Conservation (phyloP, 2,888 invertebrate genomes). For the Athripsodes cinereus region DNA sequence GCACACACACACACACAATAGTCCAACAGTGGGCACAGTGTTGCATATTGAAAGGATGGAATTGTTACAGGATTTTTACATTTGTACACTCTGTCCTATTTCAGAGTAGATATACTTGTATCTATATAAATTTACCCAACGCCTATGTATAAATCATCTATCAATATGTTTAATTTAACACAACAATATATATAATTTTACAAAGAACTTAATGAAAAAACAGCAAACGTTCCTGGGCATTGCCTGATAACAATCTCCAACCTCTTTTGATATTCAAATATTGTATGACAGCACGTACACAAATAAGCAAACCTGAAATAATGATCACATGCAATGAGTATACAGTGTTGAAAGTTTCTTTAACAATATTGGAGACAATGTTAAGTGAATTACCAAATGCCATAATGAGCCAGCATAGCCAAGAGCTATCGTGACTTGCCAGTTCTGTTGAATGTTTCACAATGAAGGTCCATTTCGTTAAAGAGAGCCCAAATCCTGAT, state of each 20-base stretch:
- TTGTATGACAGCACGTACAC: slow-evolving; percentile 79
- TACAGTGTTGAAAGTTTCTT: neutral
- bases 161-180: no score
- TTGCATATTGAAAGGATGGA: no score
- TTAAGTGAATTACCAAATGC: slow-evolving; percentile 65
- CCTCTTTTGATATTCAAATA: slow-evolving; percentile 85
- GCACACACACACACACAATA: no score
- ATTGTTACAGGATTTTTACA: no score
- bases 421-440: slow-evolving; percentile 80
- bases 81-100: no score
- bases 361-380: neutral
- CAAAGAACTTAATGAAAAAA: slow-evolving; percentile 65
- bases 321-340: neutral
- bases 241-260: slow-evolving; percentile 79
- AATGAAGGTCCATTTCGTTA: slow-evolving; percentile 93
- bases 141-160: no score
- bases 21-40: no score
- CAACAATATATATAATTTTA: neutral
- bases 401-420: slow-evolving; percentile 92
- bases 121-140: no score
- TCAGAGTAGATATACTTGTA: no score
- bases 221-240: slow-evolving; percentile 78
- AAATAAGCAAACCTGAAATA: slow-evolving; percentile 71
- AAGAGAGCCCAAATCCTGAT: slow-evolving; percentile 86
- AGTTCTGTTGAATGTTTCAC: slow-evolving; percentile 87